Base-by-base conservation (phyloP, 2,113 vertebrate species). In the Gobiocypris rarus region DNA sequence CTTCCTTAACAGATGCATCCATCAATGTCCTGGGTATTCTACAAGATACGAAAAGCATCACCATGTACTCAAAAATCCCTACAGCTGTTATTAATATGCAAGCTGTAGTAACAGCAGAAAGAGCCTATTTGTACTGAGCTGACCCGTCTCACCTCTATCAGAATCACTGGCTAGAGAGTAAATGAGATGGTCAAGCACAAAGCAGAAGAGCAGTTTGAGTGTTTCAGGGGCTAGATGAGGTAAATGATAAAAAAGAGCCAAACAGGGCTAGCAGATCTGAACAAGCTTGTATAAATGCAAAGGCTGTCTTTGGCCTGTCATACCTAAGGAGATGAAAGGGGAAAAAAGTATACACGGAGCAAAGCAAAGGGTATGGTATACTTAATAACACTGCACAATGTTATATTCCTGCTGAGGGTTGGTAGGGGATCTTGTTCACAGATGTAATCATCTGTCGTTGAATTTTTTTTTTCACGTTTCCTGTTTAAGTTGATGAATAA, bases 361-460 rank as follows among this genome's bases (percentile, higher is more conserved):
- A 78, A 65, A 34, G 59, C 43, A 48, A 28, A 34, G 41, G 17
- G 43, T 41, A 69, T 19, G 5, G 70, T 26, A n/a, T 5, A 61
- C 61, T 69, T 26, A 48, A 80, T 48, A 80, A 80, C 59, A 19
- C 28, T 67, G 63, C 9, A 43, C 61, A 17, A 70, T 14, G 4
- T 31, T 82, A 28, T 82, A 50, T 82, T 82, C 22, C 13, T 56
- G 7, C 13, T 43, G 13, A n/a, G 34, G 65, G 73, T 84, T 77
- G 79, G 43, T 67, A 54, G 78, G 83, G 87, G 58, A 82, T 69
- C 58, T 75, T 24, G 43, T 45, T 88, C 84, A 87, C 89, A 88
- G 74, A 75, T 86, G 13, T 38, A 87, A 89, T 90, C 82, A 76
- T 67, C 9, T 90, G 88, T 86, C 84, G 78, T 80, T 56, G 58